Percentiles rank a stretch among this genome's conserved stretches.
Conservation (phyloP, 2,113 vertebrate genomes). For the Callochromis pleurospilus region DNA sequence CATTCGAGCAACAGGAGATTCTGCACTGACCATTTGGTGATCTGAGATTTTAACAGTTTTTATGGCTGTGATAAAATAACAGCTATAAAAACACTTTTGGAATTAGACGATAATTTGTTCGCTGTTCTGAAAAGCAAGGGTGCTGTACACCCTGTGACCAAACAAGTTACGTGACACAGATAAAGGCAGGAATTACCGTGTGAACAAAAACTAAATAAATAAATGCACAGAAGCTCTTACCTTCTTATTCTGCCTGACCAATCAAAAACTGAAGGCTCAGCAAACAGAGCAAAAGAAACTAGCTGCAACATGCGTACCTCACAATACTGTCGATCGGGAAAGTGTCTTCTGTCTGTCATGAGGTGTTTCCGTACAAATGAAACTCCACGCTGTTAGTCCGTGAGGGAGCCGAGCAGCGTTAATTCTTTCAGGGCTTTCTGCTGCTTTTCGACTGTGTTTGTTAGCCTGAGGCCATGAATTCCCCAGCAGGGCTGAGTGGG, state of each 20-base stretch:
- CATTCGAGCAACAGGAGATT: not conserved
- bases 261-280: not conserved
- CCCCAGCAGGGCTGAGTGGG: conserved; percentile 50
- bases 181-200: not conserved
- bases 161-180: not conserved
- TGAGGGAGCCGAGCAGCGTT: not conserved
- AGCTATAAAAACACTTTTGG: not conserved
- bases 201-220: not conserved
- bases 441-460: conserved; percentile 50
- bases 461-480: conserved; percentile 68
- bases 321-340: not conserved
- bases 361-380: not conserved
- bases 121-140: not conserved
- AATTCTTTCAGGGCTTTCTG: conserved; percentile 21
- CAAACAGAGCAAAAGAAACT: not conserved
- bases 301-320: not conserved
- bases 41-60: not conserved
- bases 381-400: not conserved
- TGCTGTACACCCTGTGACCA: not conserved
- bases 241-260: not conserved
- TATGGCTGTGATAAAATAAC: not conserved
- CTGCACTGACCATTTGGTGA: not conserved
- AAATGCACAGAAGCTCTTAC: not conserved
- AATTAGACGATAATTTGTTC: not conserved
- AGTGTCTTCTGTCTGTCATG: not conserved